A percentile compares a stretch with the other conserved stretches of the same genome.
Evolutionary conservation across 2,797 vertebrate species (phyloP).

Genomic region (Leontocebus nigricollis): DNA sequence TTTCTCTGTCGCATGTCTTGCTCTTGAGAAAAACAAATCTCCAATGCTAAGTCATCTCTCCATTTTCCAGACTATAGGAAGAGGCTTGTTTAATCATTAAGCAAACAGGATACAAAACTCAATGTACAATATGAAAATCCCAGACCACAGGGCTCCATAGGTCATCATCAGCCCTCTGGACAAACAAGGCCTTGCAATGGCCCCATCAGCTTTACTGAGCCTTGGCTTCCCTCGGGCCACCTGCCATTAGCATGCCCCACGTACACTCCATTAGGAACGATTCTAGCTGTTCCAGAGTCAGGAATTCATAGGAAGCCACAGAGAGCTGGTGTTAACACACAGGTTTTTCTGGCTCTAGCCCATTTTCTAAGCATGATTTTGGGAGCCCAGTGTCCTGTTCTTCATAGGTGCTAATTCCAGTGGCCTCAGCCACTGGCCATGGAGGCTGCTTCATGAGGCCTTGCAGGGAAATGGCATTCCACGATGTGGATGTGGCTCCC

Average conservation of each 20-base stretch:
- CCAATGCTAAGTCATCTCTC: neutral
- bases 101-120: neutral
- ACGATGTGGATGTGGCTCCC: neutral
- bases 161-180: neutral
- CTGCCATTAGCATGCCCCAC: neutral
- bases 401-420: neutral
- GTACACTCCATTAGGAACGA: neutral
- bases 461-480: neutral
- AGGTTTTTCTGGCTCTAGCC: conserved; percentile 9
- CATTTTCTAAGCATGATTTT: neutral
- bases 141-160: neutral
- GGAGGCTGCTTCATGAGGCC: neutral
- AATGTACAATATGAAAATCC: neutral
- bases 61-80: neutral
- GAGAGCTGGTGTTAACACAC: neutral
- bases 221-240: neutral
- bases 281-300: neutral
- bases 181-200: neutral
- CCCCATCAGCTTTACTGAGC: neutral
- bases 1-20: neutral
- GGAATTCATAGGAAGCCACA: conserved; percentile 44
- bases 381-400: neutral
- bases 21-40: neutral
- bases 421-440: neutral
- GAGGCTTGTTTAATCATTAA: neutral